Conservation (phyloP, 2,888 invertebrate genomes). For the Trichacis sp. region DNA sequence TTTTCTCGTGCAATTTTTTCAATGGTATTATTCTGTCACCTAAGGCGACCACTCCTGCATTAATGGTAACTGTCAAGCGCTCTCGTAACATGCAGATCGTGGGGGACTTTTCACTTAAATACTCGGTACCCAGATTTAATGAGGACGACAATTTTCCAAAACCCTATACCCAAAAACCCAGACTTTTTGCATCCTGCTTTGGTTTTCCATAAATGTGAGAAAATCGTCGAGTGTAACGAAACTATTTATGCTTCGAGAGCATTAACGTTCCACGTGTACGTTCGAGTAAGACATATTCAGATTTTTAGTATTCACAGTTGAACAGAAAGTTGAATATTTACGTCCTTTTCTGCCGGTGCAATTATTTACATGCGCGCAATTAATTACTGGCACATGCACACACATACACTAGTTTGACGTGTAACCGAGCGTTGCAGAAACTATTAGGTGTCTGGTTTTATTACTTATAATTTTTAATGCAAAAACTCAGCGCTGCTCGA, state of each 20-base stretch:
- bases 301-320: neutral
- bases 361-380: conserved; percentile 49
- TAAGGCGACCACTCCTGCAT: conserved; percentile 40
- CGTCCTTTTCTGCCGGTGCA: conserved; percentile 25
- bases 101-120: neutral
- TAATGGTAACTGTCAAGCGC: conserved; percentile 32
- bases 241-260: neutral
- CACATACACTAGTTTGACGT: conserved; percentile 41
- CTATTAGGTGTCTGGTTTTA: conserved; percentile 14
- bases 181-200: neutral
- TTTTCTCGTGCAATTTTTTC: conserved; percentile 38
- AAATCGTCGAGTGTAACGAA: neutral
- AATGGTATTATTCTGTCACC: conserved; percentile 31
- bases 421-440: conserved; percentile 28
- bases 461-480: too few relatives aligned
- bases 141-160: neutral
- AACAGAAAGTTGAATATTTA: conserved; percentile 28
- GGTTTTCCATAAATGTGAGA: too few relatives aligned
- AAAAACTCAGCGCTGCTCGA: too few relatives aligned
- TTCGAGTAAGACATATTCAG: conserved; percentile 11
- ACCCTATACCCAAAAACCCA: neutral
- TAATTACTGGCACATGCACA: too few relatives aligned
- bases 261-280: conserved; percentile 13
- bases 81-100: conserved; percentile 8
- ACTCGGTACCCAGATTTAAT: neutral